Conservation (phyloP, 2,888 invertebrate species). For the Parapristionchus giblindavisi region DNA sequence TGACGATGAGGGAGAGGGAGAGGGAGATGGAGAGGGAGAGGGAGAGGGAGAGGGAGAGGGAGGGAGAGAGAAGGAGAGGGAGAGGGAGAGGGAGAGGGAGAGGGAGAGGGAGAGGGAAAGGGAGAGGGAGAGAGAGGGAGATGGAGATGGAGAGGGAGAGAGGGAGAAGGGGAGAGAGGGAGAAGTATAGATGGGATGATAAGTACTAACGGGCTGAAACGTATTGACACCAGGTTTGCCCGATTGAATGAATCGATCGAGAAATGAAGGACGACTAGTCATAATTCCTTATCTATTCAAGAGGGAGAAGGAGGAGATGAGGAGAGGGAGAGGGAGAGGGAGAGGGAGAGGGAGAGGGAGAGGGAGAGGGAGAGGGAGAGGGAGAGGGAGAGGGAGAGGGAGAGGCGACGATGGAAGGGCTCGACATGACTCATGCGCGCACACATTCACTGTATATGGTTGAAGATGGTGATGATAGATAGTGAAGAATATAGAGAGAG, state of each 20-base stretch:
- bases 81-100: constrained; percentile 6
- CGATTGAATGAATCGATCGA: constrained; percentile 32
- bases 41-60: neutral
- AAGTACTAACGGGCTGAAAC: neutral
- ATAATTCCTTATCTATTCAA: constrained; percentile 33
- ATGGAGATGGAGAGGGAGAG: neutral
- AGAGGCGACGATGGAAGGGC: constrained; percentile 2
- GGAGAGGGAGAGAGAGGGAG: constrained; percentile 8
- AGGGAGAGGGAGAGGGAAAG: constrained; percentile 5
- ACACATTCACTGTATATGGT: neutral
- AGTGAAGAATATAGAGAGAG: neutral
- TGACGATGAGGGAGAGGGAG: neutral
- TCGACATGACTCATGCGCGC: constrained; percentile 15
- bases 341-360: neutral
- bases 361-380: constrained; percentile 17
- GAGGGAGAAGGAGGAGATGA: neutral
- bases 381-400: constrained; percentile 16
- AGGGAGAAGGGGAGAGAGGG: neutral
- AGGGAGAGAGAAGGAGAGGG: constrained; percentile 6
- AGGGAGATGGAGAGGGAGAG: neutral
- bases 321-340: neutral
- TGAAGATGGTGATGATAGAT: neutral
- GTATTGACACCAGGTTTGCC: too few species aligned
- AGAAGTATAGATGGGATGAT: neutral
- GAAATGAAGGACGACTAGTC: constrained; percentile 24